Evolutionary conservation across 2,113 vertebrate genomes (phyloP).

Genomic region (Brachypodius melanocephalos): DNA sequence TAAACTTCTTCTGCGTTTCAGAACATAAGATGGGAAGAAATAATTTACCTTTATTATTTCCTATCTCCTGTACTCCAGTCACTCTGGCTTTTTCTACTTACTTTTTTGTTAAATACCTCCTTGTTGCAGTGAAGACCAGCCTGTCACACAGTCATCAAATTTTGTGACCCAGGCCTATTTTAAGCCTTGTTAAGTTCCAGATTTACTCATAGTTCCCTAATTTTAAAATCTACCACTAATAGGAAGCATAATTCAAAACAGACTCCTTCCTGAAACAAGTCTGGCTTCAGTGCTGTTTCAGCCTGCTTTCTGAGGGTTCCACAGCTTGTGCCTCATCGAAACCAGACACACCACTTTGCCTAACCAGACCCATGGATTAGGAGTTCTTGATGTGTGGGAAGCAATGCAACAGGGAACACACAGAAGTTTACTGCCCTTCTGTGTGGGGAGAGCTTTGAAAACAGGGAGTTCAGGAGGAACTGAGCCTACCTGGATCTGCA

Average conservation of each 20-base stretch:
- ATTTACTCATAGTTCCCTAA: constrained; percentile 62
- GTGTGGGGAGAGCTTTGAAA: not conserved
- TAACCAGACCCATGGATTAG: not conserved
- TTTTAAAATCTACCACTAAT: constrained; percentile 61
- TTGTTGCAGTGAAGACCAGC: not conserved
- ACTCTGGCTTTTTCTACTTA: not conserved
- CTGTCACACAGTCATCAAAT: not conserved
- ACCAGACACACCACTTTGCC: not conserved
- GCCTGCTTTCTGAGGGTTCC: constrained; percentile 42
- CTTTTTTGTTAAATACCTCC: not conserved
- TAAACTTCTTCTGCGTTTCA: not conserved
- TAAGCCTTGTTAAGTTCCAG: constrained; percentile 55
- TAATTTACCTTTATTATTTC: constrained; percentile 22
- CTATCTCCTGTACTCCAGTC: not conserved
- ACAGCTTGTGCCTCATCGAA: constrained; percentile 42
- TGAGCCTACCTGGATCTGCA: not conserved
- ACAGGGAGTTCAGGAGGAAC: not conserved
- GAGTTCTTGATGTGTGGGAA: not conserved
- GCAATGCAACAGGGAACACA: not conserved
- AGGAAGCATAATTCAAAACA: constrained; percentile 61
- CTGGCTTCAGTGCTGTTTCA: constrained; percentile 6
- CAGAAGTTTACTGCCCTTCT: not conserved
- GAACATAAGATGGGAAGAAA: constrained; percentile 10
- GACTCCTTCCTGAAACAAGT: constrained; percentile 31
- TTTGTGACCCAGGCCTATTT: constrained; percentile 53